Evolutionary conservation across 64 coral and sea anemone genomes (phyloP).

Genomic region (Platygyra sinensis): DNA sequence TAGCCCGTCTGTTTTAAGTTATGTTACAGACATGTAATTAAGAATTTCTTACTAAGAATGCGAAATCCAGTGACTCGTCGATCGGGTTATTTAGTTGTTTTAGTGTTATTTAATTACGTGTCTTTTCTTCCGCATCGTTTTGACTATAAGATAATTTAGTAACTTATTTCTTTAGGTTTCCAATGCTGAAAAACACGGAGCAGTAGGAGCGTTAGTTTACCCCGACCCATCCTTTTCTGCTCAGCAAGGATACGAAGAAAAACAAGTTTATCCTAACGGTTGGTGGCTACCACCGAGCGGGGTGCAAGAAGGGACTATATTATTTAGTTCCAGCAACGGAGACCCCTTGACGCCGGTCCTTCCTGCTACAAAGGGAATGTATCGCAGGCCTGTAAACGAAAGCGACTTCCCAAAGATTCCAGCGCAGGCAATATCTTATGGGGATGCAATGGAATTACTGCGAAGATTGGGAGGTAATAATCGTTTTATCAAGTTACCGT

Average conservation of each 20-base stretch:
- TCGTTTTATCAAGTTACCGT: not conserved
- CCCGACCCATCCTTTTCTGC: conserved; percentile 74
- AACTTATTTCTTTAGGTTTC: conserved; percentile 31
- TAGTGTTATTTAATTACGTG: no score
- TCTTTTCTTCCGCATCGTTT: no score
- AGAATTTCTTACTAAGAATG: no score
- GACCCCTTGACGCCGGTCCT: conserved; percentile 62
- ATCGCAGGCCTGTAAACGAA: conserved; percentile 26
- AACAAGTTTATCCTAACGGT: conserved; percentile 58
- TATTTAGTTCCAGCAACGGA: conserved; percentile 19
- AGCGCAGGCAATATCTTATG: conserved; percentile 70
- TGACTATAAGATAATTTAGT: not conserved
- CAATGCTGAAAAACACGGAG: conserved; percentile 57
- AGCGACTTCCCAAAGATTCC: conserved; percentile 43
- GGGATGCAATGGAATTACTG: conserved; percentile 54
- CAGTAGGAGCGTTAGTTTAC: conserved; percentile 63
- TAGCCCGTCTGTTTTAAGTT: no score
- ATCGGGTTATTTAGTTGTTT: no score
- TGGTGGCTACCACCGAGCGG: conserved; percentile 80
- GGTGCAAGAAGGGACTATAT: conserved; percentile 59
- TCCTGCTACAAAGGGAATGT: conserved; percentile 70
- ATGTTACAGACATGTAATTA: no score
- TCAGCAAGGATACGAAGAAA: conserved; percentile 36
- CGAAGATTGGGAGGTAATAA: not conserved
- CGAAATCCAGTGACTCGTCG: no score